Percentiles rank a stretch among this genome's conserved stretches.
Conservation (phyloP, 2,797 vertebrate genomes). For the Neopelma chrysocephalum region DNA sequence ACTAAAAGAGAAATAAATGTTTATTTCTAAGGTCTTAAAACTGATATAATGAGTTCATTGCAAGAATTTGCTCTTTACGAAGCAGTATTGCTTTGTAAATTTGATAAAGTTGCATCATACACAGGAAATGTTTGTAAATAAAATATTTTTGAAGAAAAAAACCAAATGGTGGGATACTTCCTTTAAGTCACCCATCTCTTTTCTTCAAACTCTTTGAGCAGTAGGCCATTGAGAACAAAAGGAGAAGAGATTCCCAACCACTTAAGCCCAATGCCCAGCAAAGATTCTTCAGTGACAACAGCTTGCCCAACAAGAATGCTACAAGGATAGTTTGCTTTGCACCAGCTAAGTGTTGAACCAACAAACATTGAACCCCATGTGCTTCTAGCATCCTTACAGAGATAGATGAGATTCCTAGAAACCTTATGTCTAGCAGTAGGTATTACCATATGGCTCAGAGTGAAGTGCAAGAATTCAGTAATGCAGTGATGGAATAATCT, state of each 20-base stretch:
- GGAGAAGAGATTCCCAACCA: not conserved
- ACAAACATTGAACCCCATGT: slow-evolving; percentile 56
- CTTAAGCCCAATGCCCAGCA: not conserved
- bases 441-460: slow-evolving; percentile 52
- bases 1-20: not conserved
- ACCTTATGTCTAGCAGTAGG: slow-evolving; percentile 58
- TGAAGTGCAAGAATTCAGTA: slow-evolving; percentile 49
- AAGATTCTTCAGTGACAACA: not conserved
- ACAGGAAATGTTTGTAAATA: not conserved
- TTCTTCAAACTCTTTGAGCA: not conserved
- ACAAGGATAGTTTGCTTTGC: slow-evolving; percentile 37
- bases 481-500: slow-evolving; percentile 40
- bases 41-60: not conserved
- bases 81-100: not conserved
- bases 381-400: slow-evolving; percentile 42
- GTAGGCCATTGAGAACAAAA: not conserved
- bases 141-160: not conserved
- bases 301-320: not conserved
- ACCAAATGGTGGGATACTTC: not conserved
- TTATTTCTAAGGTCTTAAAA: slow-evolving; percentile 10
- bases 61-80: not conserved
- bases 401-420: slow-evolving; percentile 42
- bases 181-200: not conserved
- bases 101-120: not conserved
- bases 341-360: slow-evolving; percentile 37